Conservation (phyloP, 2,888 invertebrate species). For the Apamea sordens region DNA sequence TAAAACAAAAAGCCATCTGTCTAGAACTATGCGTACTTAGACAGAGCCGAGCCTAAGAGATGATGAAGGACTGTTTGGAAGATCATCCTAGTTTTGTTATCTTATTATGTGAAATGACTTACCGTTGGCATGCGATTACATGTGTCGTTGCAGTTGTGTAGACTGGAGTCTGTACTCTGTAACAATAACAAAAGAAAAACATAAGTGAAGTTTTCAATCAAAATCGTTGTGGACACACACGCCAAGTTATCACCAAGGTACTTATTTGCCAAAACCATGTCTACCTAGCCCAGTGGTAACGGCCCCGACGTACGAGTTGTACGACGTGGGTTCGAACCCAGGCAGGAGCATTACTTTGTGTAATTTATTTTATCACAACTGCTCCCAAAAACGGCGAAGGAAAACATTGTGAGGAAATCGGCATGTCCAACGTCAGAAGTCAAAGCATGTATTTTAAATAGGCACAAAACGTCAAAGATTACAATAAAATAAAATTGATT, state of each 20-base stretch:
- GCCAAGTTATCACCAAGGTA: neutral
- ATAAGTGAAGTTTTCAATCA: neutral
- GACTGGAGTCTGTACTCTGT: conserved; percentile 63
- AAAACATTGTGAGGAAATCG: neutral
- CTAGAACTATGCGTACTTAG: conserved; percentile 73
- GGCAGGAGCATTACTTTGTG: neutral
- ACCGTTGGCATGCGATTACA: conserved; percentile 68
- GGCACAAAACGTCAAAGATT: too few relatives aligned
- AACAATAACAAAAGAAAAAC: conserved; percentile 62
- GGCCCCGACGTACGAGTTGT: neutral
- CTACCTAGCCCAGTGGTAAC: neutral
- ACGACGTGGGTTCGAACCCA: neutral
- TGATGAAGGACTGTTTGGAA: conserved; percentile 28
- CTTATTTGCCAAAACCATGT: neutral
- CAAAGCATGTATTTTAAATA: too few relatives aligned
- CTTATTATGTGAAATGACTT: conserved; percentile 44
- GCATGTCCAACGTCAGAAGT: neutral
- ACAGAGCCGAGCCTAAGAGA: conserved; percentile 54
- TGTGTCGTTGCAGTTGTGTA: conserved; percentile 47
- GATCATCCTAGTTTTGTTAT: neutral
- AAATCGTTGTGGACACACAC: neutral
- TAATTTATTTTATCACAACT: neutral
- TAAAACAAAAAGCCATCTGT: conserved; percentile 84
- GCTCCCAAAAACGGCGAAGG: neutral
- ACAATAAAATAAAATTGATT: too few relatives aligned